Conservation (phyloP, 2,797 vertebrate species). For the Catostomus latipinnis region DNA sequence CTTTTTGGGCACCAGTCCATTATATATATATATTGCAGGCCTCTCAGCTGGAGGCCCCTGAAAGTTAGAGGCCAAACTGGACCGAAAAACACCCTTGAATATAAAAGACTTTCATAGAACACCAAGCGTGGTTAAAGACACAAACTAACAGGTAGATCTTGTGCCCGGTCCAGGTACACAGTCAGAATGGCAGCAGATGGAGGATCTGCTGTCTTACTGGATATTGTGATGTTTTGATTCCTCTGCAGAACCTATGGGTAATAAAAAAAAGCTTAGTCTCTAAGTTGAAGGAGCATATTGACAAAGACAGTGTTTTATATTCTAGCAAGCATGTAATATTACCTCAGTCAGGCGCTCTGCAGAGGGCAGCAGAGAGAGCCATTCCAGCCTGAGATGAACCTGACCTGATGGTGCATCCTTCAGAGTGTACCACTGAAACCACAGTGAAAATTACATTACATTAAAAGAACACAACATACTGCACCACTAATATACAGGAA, state of each 20-base stretch:
- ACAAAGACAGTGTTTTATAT: neutral
- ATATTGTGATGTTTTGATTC: conserved; percentile 78
- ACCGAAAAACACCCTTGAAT: neutral
- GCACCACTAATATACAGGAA: conserved; percentile 13
- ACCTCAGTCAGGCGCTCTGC: conserved; percentile 88
- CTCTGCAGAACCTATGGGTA: conserved; percentile 83
- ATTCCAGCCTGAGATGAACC: conserved; percentile 90
- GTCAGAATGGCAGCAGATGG: conserved; percentile 90
- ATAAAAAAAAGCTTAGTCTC: neutral
- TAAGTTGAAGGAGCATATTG: neutral
- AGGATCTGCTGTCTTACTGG: conserved; percentile 79
- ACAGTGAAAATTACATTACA: conserved; percentile 40
- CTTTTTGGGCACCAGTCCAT: too few species aligned
- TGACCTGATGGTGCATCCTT: conserved; percentile 83
- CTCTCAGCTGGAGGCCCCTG: too few species aligned
- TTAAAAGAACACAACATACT: conserved; percentile 45
- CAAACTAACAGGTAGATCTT: conserved; percentile 87
- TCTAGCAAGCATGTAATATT: conserved; percentile 35
- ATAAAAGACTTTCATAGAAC: neutral
- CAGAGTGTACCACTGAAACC: conserved; percentile 87
- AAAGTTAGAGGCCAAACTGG: too few species aligned
- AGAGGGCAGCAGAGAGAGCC: conserved; percentile 88
- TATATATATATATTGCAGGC: too few species aligned
- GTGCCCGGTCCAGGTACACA: conserved; percentile 88
- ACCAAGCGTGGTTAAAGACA: neutral